These are phyloP conservation scores for Hymenopus coronatus DNA, from an alignment of 2,888 invertebrate genomes.

Conservation along the genomic window DNA sequence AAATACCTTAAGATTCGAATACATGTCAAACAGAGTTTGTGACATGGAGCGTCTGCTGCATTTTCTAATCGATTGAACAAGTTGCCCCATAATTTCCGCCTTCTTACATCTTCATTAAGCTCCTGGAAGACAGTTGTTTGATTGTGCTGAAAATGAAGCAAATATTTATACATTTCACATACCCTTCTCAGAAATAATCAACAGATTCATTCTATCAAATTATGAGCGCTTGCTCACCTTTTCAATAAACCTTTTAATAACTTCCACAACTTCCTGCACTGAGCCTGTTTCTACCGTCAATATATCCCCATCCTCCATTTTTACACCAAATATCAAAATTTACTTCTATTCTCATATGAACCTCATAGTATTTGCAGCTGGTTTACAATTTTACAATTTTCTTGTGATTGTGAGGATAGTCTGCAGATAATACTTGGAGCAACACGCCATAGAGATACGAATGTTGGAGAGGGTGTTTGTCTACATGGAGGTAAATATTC, in stretches of 20 bases:
- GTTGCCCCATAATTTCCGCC: constrained; percentile 59
- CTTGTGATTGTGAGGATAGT: too few relatives aligned
- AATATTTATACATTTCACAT: not conserved
- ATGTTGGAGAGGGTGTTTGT: too few relatives aligned
- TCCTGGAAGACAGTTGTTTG: constrained; percentile 61
- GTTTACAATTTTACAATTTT: too few relatives aligned
- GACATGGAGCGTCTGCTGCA: constrained; percentile 48
- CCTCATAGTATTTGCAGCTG: too few relatives aligned
- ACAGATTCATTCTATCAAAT: not conserved
- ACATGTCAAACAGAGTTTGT: constrained; percentile 57
- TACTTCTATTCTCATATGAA: too few relatives aligned
- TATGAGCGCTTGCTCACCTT: constrained; percentile 44
- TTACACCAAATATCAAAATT: not conserved
- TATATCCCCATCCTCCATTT: constrained; percentile 24
- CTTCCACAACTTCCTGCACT: constrained; percentile 39
- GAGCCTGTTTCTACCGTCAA: constrained; percentile 35
- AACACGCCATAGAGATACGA: too few relatives aligned
- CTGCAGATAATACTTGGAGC: too few relatives aligned
- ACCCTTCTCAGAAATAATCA: too few relatives aligned
- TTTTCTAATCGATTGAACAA: constrained; percentile 59
- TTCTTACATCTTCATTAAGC: constrained; percentile 53
- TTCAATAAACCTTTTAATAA: constrained; percentile 40
- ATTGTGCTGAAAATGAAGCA: constrained; percentile 48
- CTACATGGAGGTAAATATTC: too few relatives aligned
- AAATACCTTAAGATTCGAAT: constrained; percentile 65